Evolutionary conservation across 2,113 vertebrate genomes (phyloP), one percentile per base, ranked within the genome.

Genomic region (Dendropsophus ebraccatus): DNA sequence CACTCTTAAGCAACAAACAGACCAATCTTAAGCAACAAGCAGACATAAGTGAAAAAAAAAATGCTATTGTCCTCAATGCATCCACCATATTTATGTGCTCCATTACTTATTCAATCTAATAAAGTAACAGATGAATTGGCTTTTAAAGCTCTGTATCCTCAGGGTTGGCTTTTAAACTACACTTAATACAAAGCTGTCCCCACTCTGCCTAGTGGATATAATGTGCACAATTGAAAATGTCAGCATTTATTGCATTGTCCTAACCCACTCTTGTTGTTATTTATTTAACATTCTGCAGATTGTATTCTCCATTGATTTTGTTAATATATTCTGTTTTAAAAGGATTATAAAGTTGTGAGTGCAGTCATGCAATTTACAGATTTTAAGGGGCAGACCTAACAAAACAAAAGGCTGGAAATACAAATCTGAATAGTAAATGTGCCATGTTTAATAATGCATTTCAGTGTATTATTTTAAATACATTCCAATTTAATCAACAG

Each of bases 51-150:
- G 5, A 50, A 77, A 52, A 41, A 77, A 52, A 41, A 41, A 78
- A 67, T 52, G 2, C 45, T 28, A 13, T 78, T 69, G n/a, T 69
- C 47, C 56, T 72, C 21, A 54, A 54, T 69, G 60, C 74, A 67
- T 69, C 74, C 45, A 78, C 73, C 83, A 85, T 78, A 69, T 85
- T 85, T 85, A 85, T 78, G 74, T 85, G 83, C 58, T 67, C 74
- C 74, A 85, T 85, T 85, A 85, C 83, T 69, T 85, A 85, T 85
- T 85, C 83, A 85, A 85, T 85, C 74, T 85, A 78, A 85, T 85
- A 85, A 85, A 85, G 76, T 85, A 85, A 50, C 83, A 85, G 75
- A 85, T 85, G 73, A 85, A 85, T 85, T 85, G 83, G 45, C 58
- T 85, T 85, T 78, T 85, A 85, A 69, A 65, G 83, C 83, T 67